Evolutionary conservation across 2,888 invertebrate genomes (phyloP).

Genomic region (Leptopilina syphax): DNA sequence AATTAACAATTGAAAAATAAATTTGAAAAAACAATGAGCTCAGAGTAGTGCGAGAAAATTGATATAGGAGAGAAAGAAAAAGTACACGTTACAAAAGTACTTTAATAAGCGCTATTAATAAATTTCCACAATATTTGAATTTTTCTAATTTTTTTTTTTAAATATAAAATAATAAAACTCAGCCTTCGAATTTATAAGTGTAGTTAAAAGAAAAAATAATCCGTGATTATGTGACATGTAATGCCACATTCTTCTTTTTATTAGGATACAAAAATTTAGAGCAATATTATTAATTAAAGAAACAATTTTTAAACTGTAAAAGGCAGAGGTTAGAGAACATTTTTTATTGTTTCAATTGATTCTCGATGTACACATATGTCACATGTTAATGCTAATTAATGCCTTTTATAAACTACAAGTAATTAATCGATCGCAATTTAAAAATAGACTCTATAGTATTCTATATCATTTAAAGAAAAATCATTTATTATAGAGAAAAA

Average conservation of each 20-base stretch:
- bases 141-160: not conserved
- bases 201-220: not conserved
- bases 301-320: conserved; percentile 3
- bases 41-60: not conserved
- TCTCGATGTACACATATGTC: not conserved
- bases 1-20: not conserved
- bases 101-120: conserved; percentile 2
- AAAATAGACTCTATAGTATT: not conserved
- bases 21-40: not conserved
- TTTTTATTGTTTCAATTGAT: conserved; percentile 4
- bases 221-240: not conserved
- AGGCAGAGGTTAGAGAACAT: not conserved
- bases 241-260: not conserved
- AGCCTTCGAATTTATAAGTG: not conserved
- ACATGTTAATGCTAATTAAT: not conserved
- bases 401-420: not conserved
- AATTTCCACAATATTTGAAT: not conserved
- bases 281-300: not conserved
- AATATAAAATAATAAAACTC: not conserved
- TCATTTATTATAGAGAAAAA: not conserved
- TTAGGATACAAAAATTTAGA: not conserved
- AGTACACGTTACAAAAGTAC: not conserved
- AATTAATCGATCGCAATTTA: not conserved
- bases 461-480: not conserved
- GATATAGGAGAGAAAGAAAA: not conserved